These are phyloP conservation scores for Paraescarpia echinospica DNA, from an alignment of 1,140 invertebrate genomes.

Conservation along the genomic window DNA sequence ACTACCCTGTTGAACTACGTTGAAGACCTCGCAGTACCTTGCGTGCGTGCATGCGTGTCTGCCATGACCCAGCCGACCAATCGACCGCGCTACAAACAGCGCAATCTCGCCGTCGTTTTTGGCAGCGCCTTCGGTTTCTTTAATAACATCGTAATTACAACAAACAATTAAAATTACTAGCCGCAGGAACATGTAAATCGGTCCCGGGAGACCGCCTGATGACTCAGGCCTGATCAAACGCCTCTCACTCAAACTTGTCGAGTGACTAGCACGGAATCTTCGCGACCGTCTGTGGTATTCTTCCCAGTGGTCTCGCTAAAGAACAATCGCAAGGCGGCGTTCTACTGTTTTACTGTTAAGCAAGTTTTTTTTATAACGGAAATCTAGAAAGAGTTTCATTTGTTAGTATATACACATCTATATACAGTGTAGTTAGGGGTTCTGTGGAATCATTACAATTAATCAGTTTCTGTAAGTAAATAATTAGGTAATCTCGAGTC, in stretches of 20 bases:
- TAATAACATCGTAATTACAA: not conserved
- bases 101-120: not conserved
- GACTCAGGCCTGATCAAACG: not conserved
- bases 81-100: not conserved
- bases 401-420: too few species aligned
- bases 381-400: too few species aligned
- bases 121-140: not conserved
- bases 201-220: not conserved
- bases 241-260: not conserved
- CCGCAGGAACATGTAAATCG: slow-evolving; percentile 3
- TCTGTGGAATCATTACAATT: too few species aligned
- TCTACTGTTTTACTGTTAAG: too few species aligned
- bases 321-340: not conserved
- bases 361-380: too few species aligned
- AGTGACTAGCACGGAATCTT: not conserved
- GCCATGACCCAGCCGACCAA: not conserved
- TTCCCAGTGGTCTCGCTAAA: not conserved
- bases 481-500: too few species aligned
- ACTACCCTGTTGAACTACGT: not conserved
- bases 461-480: too few species aligned
- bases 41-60: not conserved
- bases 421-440: too few species aligned
- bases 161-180: not conserved
- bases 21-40: not conserved
- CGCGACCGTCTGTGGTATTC: not conserved